phyloP scores from a whole-genome alignment of 2,113 vertebrate species.

The Phalacrocorax pelagicus region DNA sequence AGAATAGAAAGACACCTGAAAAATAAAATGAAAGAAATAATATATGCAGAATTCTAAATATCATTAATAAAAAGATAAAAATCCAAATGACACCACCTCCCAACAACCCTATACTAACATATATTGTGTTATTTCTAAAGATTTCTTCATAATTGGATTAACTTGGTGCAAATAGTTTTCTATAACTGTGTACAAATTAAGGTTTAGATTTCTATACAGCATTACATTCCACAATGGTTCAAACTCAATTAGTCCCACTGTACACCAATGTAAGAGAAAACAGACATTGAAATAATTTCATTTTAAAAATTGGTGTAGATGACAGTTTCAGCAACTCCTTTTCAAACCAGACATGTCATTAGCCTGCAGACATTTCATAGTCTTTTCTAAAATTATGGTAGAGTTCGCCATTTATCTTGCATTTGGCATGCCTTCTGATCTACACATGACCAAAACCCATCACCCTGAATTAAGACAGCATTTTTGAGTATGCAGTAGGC shows the following conservation, averaged over 20 bases:
- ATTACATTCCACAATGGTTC: neutral
- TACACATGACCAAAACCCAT: neutral
- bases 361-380: neutral
- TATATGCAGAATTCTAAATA: neutral
- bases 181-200: neutral
- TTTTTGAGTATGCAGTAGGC: neutral
- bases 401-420: neutral
- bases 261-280: neutral
- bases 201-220: neutral
- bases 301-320: neutral
- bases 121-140: neutral
- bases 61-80: neutral
- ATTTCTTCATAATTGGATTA: neutral
- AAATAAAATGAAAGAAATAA: neutral
- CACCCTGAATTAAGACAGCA: neutral
- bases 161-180: neutral
- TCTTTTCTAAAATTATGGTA: neutral
- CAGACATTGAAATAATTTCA: neutral
- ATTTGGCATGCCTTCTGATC: neutral
- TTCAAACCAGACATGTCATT: neutral
- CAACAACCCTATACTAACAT: neutral
- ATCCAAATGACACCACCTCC: neutral
- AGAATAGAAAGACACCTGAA: neutral
- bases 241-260: neutral
- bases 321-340: neutral